Evolutionary conservation across 2,113 vertebrate species (phyloP), one percentile per base, ranked within the genome.

Genomic region (Phoenicopterus ruber): DNA sequence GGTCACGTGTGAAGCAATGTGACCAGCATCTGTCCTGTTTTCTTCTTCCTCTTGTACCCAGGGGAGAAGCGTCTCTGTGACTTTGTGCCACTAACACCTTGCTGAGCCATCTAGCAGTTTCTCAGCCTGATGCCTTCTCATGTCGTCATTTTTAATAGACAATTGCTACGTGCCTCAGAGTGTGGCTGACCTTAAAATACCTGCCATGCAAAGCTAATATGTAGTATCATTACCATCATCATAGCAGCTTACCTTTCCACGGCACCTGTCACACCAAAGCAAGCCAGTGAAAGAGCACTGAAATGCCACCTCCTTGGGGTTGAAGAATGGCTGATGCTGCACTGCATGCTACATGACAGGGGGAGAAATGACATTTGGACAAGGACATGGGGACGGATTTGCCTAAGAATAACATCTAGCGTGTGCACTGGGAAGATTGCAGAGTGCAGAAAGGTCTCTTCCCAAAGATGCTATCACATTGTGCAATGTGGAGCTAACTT

Each of bases 321-420:
- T 90, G 34, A 67, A 61, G 28, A 42, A 61, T 15, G 15, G 19
- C 22, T 76, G 32, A 46, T 6, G 4, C 19, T 6, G 1, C 44
- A 17, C 12, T 0, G 0, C 18, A 11, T 1, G 1, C 17, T 44
- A 9, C 7, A 7, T 4, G 10, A 46, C 34, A 20, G 2, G 13
- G 44, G 21, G 10, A 65, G 22, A 40, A 90, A 50, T 36, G 1
- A 18, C 25, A 40, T 90, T 83, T 62, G 40, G 14, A 38, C 34
- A 82, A 85, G 26, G 26, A 67, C 38, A 61, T 2, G 40, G 11
- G 26, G 17, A 47, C 15, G 9, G 42, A 9, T 22, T 62, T 2
- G 12, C 8, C 20, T 29, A 34, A 55, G 50, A 42, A 67, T 71
- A 78, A 34, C 9, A 49, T 11, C 24, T 50, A 71, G 20, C 1